These are phyloP conservation scores for Onychomys torridus DNA, from an alignment of 2,797 vertebrate genomes.

Conservation along the genomic window DNA sequence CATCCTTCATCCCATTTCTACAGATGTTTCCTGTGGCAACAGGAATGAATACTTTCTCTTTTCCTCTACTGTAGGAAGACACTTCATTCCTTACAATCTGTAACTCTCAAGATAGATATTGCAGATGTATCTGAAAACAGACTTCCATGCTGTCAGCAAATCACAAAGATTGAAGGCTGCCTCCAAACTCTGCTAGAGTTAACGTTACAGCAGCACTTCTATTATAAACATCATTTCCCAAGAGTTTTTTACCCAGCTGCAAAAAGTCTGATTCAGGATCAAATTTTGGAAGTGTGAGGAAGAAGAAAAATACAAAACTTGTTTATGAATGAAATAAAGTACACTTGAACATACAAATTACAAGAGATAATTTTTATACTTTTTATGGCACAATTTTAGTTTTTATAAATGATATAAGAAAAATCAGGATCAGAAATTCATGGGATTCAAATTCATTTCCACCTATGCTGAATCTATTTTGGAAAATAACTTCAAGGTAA, in stretches of 20 bases:
- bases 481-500: conserved; percentile 44
- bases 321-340: conserved; percentile 44
- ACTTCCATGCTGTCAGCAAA: neutral
- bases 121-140: conserved; percentile 67
- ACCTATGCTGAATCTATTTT: conserved; percentile 34
- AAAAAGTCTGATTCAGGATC: conserved; percentile 59
- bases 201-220: conserved; percentile 47
- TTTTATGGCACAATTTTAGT: conserved; percentile 42
- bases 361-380: neutral
- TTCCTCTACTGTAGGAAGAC: conserved; percentile 22
- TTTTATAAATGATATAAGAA: conserved; percentile 70
- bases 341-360: conserved; percentile 28
- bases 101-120: conserved; percentile 39
- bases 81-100: conserved; percentile 70
- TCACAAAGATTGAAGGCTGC: neutral
- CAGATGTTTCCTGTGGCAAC: conserved; percentile 15
- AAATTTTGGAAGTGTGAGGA: conserved; percentile 42
- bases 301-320: conserved; percentile 48
- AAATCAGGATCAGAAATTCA: conserved; percentile 27
- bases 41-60: neutral
- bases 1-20: conserved; percentile 19
- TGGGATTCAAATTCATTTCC: neutral
- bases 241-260: conserved; percentile 57
- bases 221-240: conserved; percentile 53
- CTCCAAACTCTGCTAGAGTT: neutral